Conservation (phyloP, 2,888 invertebrate genomes). For the Caenorhabditis becei region DNA sequence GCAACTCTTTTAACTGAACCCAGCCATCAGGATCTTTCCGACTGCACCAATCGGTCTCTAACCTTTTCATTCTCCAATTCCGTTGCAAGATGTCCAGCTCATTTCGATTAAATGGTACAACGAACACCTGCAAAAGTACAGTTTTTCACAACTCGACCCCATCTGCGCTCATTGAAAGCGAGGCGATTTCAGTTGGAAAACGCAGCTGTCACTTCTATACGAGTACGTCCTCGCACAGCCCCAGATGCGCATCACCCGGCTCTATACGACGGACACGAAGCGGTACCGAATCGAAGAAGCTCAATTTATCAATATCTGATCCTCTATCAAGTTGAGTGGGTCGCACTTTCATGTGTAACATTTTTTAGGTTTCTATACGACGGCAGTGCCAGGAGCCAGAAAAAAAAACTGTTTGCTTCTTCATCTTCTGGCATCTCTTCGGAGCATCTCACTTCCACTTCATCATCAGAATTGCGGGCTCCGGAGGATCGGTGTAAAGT, state of each 20-base stretch:
- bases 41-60: too few relatives aligned
- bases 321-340: slow-evolving; percentile 17
- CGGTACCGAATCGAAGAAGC: too few relatives aligned
- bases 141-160: too few relatives aligned
- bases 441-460: neutral
- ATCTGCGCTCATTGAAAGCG: too few relatives aligned
- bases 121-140: too few relatives aligned
- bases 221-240: neutral
- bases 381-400: neutral
- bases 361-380: slow-evolving; percentile 13
- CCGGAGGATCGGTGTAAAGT: slow-evolving; percentile 26
- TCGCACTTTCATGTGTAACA: slow-evolving; percentile 30
- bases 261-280: neutral
- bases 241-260: neutral
- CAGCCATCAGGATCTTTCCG: too few relatives aligned
- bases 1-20: too few relatives aligned
- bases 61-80: too few relatives aligned
- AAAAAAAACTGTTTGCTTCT: slow-evolving; percentile 9
- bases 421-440: neutral
- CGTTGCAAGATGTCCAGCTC: too few relatives aligned
- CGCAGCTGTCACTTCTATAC: neutral
- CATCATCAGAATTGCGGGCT: slow-evolving; percentile 29
- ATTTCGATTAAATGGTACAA: too few relatives aligned
- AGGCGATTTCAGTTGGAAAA: neutral
- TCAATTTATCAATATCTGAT: neutral